These are phyloP conservation scores for Holocentrus rufus DNA, from an alignment of 2,797 vertebrate species.

Conservation along the genomic window DNA sequence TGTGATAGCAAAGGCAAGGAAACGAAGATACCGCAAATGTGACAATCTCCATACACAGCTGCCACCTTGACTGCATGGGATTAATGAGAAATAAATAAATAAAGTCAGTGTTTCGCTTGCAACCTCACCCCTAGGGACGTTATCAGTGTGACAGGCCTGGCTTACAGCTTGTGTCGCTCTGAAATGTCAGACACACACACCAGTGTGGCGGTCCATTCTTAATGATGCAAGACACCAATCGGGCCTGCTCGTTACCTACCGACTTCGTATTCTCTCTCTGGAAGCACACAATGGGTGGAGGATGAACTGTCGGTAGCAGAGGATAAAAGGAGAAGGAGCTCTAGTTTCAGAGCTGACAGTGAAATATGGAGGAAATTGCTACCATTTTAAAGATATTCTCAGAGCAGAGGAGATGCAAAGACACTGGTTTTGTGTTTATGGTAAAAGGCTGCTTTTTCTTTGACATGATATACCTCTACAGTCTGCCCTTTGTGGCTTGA, in stretches of 20 bases:
- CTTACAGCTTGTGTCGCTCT: conserved; percentile 44
- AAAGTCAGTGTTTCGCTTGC: conserved; percentile 42
- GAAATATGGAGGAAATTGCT: conserved; percentile 56
- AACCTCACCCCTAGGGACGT: conserved; percentile 60
- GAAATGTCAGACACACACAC: conserved; percentile 69
- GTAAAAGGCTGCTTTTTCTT: conserved; percentile 23
- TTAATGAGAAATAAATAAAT: conserved; percentile 72
- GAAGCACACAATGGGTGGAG: conserved; percentile 41
- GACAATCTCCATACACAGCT: conserved; percentile 56
- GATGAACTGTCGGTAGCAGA: conserved; percentile 17
- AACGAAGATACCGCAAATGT: conserved; percentile 51
- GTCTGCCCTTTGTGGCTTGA: conserved; percentile 39
- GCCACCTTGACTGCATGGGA: conserved; percentile 50
- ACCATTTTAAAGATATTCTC: conserved; percentile 34
- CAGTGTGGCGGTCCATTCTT: conserved; percentile 58
- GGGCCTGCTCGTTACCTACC: conserved; percentile 53
- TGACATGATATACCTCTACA: conserved; percentile 47
- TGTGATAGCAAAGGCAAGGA: conserved; percentile 56
- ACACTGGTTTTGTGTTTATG: conserved; percentile 21
- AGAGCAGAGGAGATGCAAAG: conserved; percentile 35
- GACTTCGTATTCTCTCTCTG: conserved; percentile 45
- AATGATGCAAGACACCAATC: conserved; percentile 68
- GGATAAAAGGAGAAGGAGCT: conserved; percentile 39
- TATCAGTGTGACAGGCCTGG: conserved; percentile 64
- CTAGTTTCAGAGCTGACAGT: conserved; percentile 39